Base-by-base conservation (phyloP, 2,797 vertebrate genomes). In the Setipinna tenuifilis region DNA sequence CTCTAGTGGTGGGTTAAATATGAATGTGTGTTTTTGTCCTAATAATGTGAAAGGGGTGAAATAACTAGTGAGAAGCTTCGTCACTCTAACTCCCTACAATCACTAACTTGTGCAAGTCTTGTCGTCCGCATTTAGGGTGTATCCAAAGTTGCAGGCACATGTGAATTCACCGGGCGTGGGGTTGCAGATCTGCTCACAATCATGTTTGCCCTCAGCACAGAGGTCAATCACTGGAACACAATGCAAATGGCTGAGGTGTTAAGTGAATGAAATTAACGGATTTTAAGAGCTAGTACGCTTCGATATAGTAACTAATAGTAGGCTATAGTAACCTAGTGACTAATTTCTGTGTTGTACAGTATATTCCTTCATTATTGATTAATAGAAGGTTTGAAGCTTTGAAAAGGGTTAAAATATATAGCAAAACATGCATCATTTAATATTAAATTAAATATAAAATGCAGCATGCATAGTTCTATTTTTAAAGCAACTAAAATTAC, bases 161-260 rank as follows among this genome's bases (percentile, higher is more conserved):
- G 81, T 93, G 93, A 95, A 97, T 0, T 95, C 93, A 0, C 96
- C 96, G 0, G 88, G 95, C 3, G 94, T 41, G 1, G 94, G 97
- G 90, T 97, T 0, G 0, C 97, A 98, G 81, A 96, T 93, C 46
- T 98, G 97, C 78, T 97, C 95, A 35, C 98, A 99, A 91, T 95
- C 95, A 0, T 97, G 97, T 10, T 95, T 96, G 46, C 95, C 96
- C 0, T 95, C 93, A 0, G 94, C 92, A 4, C 98, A 98, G 48
- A 95, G 94, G 91, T 98, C 95, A 0, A 96, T 93, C 92, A 93
- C 97, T 99, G 88, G 0, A 90, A 86, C 12, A 85, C 28, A 9
- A 71, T 71, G 65, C 25, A 31, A 31, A 71, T 71, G 9, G 10
- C 23, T n/a, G n/a, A n/a, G n/a, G n/a, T n/a, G n/a, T 28, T 11